A percentile compares a stretch with the other conserved stretches of the same genome.
Conservation (phyloP, 2,797 vertebrate genomes). For the Miichthys miiuy region DNA sequence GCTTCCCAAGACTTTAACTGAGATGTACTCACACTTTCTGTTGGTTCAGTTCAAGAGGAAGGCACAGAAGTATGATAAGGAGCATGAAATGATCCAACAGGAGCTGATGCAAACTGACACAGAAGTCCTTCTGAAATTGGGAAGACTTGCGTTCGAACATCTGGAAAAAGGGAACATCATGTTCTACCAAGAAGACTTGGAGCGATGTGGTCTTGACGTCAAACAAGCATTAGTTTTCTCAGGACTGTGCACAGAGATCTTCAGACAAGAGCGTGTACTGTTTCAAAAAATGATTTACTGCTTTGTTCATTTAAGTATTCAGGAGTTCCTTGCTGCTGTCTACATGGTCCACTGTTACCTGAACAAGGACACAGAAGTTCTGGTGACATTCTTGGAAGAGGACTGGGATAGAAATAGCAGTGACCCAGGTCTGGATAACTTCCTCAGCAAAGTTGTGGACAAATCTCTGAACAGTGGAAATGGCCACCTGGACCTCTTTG, state of each 20-base stretch:
- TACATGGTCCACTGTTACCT: conserved; percentile 44
- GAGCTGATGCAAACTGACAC: background rate
- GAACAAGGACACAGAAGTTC: conserved; percentile 9
- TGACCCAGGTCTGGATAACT: conserved; percentile 12
- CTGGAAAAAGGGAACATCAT: conserved; percentile 49
- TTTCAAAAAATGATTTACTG: conserved; percentile 45
- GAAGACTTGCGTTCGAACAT: conserved; percentile 49
- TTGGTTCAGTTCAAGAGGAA: conserved; percentile 46
- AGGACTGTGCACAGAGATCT: conserved; percentile 57
- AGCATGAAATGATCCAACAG: background rate
- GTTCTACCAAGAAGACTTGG: conserved; percentile 55
- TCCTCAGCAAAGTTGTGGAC: conserved; percentile 37
- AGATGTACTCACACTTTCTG: conserved; percentile 61
- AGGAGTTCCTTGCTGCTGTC: conserved; percentile 62
- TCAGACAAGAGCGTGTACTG: conserved; percentile 33
- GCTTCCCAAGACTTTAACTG: conserved; percentile 50
- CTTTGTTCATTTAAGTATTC: conserved; percentile 65
- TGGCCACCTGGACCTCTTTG: conserved; percentile 59
- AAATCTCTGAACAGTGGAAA: conserved; percentile 47
- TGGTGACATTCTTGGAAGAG: conserved; percentile 12
- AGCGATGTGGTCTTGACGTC: conserved; percentile 37
- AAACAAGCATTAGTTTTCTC: conserved; percentile 35
- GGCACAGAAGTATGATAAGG: conserved; percentile 31
- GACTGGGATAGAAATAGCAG: background rate
- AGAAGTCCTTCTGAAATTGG: conserved; percentile 41